A percentile compares a stretch with the other conserved stretches of the same genome.
Conservation (phyloP, 2,797 vertebrate species). For the Gymnodraco acuticeps region DNA sequence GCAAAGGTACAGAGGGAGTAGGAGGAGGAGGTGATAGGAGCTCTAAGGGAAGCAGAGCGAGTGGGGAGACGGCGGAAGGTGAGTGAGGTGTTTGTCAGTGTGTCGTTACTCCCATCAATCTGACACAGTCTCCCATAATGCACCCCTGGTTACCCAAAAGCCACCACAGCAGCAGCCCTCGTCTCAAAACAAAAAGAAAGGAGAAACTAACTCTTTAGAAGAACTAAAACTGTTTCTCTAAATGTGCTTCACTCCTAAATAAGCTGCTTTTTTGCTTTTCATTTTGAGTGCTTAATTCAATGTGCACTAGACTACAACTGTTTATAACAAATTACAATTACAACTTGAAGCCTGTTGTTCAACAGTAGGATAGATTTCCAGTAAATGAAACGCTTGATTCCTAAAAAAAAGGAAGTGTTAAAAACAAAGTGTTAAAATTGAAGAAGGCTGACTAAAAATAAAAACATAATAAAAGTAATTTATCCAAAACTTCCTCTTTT, state of each 20-base stretch:
- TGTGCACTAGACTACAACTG: background rate
- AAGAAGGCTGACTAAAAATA: background rate
- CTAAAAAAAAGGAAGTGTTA: background rate
- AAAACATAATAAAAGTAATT: too few relatives aligned
- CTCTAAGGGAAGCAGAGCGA: slow-evolving; percentile 92
- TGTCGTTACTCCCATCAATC: slow-evolving; percentile 62
- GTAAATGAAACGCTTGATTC: background rate
- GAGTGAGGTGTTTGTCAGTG: slow-evolving; percentile 82
- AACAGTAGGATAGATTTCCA: background rate
- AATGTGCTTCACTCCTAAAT: background rate
- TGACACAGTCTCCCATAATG: slow-evolving; percentile 61
- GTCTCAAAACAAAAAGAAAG: slow-evolving; percentile 60
- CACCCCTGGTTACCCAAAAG: slow-evolving; percentile 44
- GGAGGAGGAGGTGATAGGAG: slow-evolving; percentile 80
- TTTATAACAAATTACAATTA: slow-evolving; percentile 1
- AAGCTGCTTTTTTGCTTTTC: slow-evolving; percentile 8
- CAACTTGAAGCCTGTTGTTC: background rate
- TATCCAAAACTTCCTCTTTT: slow-evolving; percentile 17
- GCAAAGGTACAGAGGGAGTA: slow-evolving; percentile 91
- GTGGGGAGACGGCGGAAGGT: slow-evolving; percentile 96
- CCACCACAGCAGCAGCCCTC: slow-evolving; percentile 46
- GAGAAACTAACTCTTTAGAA: slow-evolving; percentile 17
- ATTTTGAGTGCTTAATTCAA: background rate
- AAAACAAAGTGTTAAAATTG: background rate
- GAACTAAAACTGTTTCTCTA: background rate